Conservation (phyloP, 2,888 invertebrate species). For the Zaprionus lineosus region DNA sequence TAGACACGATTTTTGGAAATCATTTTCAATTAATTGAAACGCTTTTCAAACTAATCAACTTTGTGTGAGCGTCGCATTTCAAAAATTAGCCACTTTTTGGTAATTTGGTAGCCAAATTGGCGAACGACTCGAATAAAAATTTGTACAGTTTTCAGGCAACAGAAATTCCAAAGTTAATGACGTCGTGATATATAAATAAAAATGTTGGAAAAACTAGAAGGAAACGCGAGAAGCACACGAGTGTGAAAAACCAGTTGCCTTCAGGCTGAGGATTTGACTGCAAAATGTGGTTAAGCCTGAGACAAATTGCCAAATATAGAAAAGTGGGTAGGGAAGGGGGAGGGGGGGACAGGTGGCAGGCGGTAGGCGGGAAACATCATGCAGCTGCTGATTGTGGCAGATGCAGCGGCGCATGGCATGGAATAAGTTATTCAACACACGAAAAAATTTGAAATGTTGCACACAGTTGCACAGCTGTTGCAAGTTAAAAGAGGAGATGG, state of each 20-base stretch:
- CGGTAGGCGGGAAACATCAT: constrained; percentile 26
- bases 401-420: constrained; percentile 48
- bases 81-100: constrained; percentile 7
- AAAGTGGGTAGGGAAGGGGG: neutral
- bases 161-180: constrained; percentile 8
- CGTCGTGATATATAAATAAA: constrained; percentile 56
- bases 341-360: constrained; percentile 17
- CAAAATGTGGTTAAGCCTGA: constrained; percentile 42
- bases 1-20: too few relatives aligned
- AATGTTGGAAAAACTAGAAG: constrained; percentile 11
- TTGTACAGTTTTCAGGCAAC: constrained; percentile 6
- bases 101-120: constrained; percentile 17
- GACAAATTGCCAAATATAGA: constrained; percentile 57
- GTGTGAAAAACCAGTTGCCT: constrained; percentile 54
- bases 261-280: constrained; percentile 26
- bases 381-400: constrained; percentile 50
- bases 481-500: constrained; percentile 32
- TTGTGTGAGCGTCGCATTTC: too few relatives aligned
- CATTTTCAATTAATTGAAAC: too few relatives aligned
- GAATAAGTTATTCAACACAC: constrained; percentile 57
- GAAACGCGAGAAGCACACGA: constrained; percentile 31
- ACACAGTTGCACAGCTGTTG: constrained; percentile 71
- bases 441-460: constrained; percentile 63
- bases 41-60: too few relatives aligned
- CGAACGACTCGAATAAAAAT: constrained; percentile 15